Percentiles rank a stretch among this genome's conserved stretches.
phyloP scores from a whole-genome alignment of 1,140 invertebrate species.

The Apolygus lucorum region DNA sequence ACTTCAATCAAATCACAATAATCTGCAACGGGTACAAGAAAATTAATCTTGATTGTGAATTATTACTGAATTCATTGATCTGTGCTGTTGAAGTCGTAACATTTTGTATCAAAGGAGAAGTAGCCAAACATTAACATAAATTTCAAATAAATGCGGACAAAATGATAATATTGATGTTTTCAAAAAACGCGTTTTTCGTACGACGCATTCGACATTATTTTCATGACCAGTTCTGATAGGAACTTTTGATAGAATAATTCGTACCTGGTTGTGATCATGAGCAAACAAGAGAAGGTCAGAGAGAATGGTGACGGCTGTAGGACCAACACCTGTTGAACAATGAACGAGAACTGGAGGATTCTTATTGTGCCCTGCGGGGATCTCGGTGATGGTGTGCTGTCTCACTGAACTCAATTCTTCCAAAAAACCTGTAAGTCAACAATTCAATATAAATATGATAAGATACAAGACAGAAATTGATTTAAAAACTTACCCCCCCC shows the following conservation, averaged over 20 bases:
- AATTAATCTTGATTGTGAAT: no score
- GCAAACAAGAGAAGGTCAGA: constrained; percentile 72
- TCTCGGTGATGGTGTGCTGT: constrained; percentile 56
- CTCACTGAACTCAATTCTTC: constrained; percentile 77
- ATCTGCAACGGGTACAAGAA: no score
- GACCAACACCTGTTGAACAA: constrained; percentile 59
- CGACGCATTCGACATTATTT: neutral
- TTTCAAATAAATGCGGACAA: neutral
- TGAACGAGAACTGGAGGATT: constrained; percentile 61
- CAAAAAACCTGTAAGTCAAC: constrained; percentile 63
- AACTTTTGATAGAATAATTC: constrained; percentile 29
- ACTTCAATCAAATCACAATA: no score
- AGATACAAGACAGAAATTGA: neutral
- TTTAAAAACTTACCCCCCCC: neutral
- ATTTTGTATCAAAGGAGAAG: no score
- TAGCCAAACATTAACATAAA: neutral
- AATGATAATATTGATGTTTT: neutral
- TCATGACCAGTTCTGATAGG: neutral
- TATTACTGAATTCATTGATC: no score
- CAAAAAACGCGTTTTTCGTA: neutral
- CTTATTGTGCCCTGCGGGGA: constrained; percentile 54
- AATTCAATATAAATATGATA: constrained; percentile 11
- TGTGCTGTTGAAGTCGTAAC: no score
- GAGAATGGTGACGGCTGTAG: constrained; percentile 66
- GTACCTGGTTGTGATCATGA: constrained; percentile 77